phyloP scores from a whole-genome alignment of 2,113 vertebrate genomes.

The Paradisaea rubra region DNA sequence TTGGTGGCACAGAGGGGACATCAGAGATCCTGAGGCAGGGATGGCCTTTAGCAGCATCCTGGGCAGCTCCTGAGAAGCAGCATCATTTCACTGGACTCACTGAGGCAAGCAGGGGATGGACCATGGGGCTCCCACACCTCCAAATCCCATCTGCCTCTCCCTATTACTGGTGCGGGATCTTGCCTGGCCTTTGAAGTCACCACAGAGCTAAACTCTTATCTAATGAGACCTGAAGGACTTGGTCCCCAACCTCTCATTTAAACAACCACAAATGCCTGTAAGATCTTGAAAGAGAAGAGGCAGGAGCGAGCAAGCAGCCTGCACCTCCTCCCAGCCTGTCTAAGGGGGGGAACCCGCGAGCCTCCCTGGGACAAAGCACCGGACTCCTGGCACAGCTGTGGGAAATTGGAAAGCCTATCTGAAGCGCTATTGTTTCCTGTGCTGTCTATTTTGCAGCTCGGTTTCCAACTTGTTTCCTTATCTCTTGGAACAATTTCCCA shows the following conservation, averaged over 20 bases:
- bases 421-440: conserved; percentile 61
- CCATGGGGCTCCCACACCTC: accelerated
- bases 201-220: background rate
- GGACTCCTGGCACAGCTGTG: background rate
- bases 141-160: background rate
- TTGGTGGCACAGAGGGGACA: background rate
- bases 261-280: background rate
- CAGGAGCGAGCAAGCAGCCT: background rate
- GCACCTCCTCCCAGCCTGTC: background rate
- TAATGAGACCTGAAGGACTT: background rate
- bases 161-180: background rate
- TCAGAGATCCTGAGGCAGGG: accelerated
- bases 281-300: background rate
- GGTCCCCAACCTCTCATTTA: background rate
- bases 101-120: background rate
- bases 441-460: conserved; percentile 32
- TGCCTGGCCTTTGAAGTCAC: background rate
- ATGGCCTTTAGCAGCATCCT: background rate
- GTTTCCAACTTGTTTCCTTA: conserved; percentile 51
- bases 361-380: background rate
- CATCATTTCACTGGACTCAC: background rate
- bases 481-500: conserved; percentile 56
- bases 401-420: conserved; percentile 57
- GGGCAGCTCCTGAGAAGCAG: background rate
- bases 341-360: accelerated